A percentile compares a stretch with the other conserved stretches of the same genome.
These are phyloP conservation scores for Pantherophis alleghaniensis DNA, from an alignment of 2,797 vertebrate species.

Conservation along the genomic window DNA sequence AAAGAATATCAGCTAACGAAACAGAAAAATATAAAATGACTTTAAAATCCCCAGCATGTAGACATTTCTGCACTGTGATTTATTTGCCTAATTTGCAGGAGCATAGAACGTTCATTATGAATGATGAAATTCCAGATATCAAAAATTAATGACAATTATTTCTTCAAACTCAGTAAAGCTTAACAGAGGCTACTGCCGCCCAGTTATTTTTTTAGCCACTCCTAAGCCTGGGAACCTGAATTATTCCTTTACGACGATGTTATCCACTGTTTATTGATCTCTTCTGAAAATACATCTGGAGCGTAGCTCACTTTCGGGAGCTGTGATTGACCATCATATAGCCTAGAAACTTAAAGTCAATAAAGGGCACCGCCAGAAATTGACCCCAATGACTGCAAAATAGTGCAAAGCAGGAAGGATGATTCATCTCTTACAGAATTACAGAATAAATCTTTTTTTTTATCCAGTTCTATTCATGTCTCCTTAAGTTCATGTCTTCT, in stretches of 20 bases:
- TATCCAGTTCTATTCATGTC: background rate
- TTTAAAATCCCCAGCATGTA: background rate
- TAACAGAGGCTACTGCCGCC: background rate
- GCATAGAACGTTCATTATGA: background rate
- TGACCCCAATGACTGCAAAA: background rate
- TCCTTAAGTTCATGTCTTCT: background rate
- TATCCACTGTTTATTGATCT: background rate
- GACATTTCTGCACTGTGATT: background rate
- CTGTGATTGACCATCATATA: background rate
- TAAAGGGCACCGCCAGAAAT: background rate
- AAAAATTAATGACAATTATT: background rate
- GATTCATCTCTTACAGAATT: background rate
- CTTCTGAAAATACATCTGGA: background rate
- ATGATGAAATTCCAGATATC: background rate
- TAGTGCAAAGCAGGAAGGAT: background rate
- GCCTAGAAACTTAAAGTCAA: background rate
- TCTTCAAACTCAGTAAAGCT: background rate
- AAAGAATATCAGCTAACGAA: background rate
- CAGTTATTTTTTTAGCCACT: background rate
- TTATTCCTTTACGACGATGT: background rate
- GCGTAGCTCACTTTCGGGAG: background rate
- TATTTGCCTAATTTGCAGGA: background rate
- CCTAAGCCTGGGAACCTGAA: background rate
- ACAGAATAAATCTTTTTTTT: background rate
- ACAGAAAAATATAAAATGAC: background rate